Conservation (phyloP, 2,888 invertebrate genomes). For the Sphecodes monilicornis region DNA sequence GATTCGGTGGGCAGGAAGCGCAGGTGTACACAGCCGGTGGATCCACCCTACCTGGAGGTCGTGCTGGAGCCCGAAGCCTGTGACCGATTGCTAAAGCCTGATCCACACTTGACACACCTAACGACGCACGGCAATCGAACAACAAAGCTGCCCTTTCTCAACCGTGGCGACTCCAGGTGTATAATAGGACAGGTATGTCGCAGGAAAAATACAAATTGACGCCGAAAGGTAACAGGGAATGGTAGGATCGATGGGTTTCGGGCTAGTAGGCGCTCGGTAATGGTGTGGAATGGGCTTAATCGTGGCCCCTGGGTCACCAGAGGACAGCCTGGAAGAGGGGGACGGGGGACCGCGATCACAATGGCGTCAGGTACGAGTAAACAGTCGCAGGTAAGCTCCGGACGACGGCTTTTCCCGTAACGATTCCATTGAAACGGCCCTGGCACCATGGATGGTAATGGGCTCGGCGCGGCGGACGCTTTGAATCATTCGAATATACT, state of each 20-base stretch:
- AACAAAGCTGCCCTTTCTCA: neutral
- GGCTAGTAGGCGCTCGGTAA: neutral
- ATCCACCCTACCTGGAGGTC: constrained; percentile 57
- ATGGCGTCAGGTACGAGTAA: constrained; percentile 62
- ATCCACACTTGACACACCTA: constrained; percentile 15
- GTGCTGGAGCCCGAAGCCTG: constrained; percentile 11
- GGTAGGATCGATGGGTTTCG: neutral
- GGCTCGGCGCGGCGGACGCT: neutral
- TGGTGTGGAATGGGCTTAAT: constrained; percentile 27
- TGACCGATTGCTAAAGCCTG: constrained; percentile 31
- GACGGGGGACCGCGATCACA: constrained; percentile 44
- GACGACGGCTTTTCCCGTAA: constrained; percentile 43
- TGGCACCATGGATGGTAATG: neutral
- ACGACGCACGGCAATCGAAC: neutral
- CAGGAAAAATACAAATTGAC: neutral
- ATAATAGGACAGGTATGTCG: neutral
- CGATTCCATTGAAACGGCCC: constrained; percentile 40
- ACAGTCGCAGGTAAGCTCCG: constrained; percentile 64
- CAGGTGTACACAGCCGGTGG: constrained; percentile 71
- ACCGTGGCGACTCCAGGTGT: neutral
- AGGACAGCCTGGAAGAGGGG: constrained; percentile 35
- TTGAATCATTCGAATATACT: constrained; percentile 1
- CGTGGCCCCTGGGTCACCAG: neutral
- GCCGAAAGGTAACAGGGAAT: neutral
- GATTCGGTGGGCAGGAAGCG: constrained; percentile 70